These are phyloP conservation scores for Rattus norvegicus DNA, from an alignment of 2,113 vertebrate genomes.

Conservation along the genomic window GRCr8 NC_086028.1:32508001-32508500, in stretches of 20 bases:
- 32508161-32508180: conserved; percentile 38
- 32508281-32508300: conserved; percentile 72
- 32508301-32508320: not conserved
- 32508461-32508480: conserved; percentile 13
- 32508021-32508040: conserved; percentile 46
- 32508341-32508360: conserved; percentile 53
- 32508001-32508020: conserved; percentile 72
- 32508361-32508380: conserved; percentile 56
- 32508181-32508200: conserved; percentile 45
- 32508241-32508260: conserved; percentile 22
- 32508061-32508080: conserved; percentile 35
- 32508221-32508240: conserved; percentile 20
- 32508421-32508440: conserved; percentile 49
- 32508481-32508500: conserved; percentile 8
- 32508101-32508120: conserved; percentile 66
- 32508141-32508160: conserved; percentile 27
- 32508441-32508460: conserved; percentile 50
- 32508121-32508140: conserved; percentile 63
- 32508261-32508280: conserved; percentile 44
- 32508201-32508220: conserved; percentile 56
- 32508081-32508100: conserved; percentile 54
- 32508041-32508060: conserved; percentile 40
- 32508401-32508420: conserved; percentile 55
- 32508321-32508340: conserved; percentile 69
- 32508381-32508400: conserved; percentile 68